Conservation (phyloP, 2,113 vertebrate genomes). For the Ptychochromis oligacanthus region DNA sequence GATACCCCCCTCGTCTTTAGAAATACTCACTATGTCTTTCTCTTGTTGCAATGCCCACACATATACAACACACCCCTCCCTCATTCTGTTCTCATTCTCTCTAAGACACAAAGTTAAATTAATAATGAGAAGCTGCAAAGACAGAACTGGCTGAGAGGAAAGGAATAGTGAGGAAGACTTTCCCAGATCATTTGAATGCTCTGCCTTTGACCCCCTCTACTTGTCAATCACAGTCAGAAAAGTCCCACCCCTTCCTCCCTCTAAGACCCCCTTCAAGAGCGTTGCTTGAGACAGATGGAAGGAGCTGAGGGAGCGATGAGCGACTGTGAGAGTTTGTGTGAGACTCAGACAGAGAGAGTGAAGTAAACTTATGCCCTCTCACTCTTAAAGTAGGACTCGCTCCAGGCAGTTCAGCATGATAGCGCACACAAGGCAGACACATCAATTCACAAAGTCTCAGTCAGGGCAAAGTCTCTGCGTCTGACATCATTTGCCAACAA, state of each 20-base stretch:
- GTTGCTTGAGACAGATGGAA: constrained; percentile 28
- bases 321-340: constrained; percentile 1
- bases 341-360: constrained; percentile 1
- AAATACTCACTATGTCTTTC: constrained; percentile 19
- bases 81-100: constrained; percentile 6
- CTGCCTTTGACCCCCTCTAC: constrained; percentile 12
- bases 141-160: constrained; percentile 25
- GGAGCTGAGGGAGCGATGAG: constrained; percentile 20
- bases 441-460: constrained; percentile 36
- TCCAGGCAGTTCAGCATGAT: constrained; percentile 44
- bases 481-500: constrained; percentile 33
- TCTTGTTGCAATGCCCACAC: neutral
- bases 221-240: constrained; percentile 43
- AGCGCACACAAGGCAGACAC: constrained; percentile 27
- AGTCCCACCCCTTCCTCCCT: constrained; percentile 26
- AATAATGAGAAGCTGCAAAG: constrained; percentile 20
- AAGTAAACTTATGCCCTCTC: constrained; percentile 30
- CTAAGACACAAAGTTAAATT: constrained; percentile 37
- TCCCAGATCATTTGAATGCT: constrained; percentile 31
- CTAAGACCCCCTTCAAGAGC: neutral
- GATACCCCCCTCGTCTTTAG: constrained; percentile 25
- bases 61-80: neutral
- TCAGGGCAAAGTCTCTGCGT: constrained; percentile 8
- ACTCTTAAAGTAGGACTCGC: constrained; percentile 28
- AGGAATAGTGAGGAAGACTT: constrained; percentile 31